A percentile compares a stretch with the other conserved stretches of the same genome.
These are phyloP conservation scores for Aratinga solstitialis DNA, from an alignment of 2,797 vertebrate species.

Conservation along the genomic window DNA sequence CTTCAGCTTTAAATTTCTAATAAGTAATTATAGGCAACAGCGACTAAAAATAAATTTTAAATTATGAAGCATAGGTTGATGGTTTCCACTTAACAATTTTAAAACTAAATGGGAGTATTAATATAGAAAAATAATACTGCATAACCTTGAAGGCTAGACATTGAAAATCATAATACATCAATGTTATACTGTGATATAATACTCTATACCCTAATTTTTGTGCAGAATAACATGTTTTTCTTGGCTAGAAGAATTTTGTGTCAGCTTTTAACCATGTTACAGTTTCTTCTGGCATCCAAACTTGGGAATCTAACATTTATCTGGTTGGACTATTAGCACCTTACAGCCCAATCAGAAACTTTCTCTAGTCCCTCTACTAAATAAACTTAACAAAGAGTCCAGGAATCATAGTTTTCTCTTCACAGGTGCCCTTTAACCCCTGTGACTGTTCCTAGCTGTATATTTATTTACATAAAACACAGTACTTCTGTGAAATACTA, in stretches of 20 bases:
- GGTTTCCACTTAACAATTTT: slow-evolving; percentile 3
- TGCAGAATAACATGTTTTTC: slow-evolving; percentile 40
- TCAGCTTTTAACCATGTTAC: slow-evolving; percentile 52
- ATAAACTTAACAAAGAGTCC: slow-evolving; percentile 46
- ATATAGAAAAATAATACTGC: slow-evolving; percentile 21
- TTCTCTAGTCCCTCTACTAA: slow-evolving; percentile 31
- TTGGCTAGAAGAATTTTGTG: slow-evolving; percentile 32
- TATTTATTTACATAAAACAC: slow-evolving; percentile 45
- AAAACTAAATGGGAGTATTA: slow-evolving; percentile 29
- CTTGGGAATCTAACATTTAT: slow-evolving; percentile 73
- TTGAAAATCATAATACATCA: not conserved
- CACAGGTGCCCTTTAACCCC: slow-evolving; percentile 36
- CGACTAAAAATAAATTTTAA: not conserved
- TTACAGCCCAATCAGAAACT: slow-evolving; percentile 53
- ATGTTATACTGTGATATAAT: not conserved
- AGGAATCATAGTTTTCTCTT: slow-evolving; percentile 60
- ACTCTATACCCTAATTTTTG: not conserved
- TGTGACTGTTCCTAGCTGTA: slow-evolving; percentile 24
- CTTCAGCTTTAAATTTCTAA: not conserved
- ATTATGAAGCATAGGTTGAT: slow-evolving; percentile 7
- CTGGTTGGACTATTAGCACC: slow-evolving; percentile 67
- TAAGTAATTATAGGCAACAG: not conserved
- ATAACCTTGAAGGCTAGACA: not conserved
- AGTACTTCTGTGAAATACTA: slow-evolving; percentile 27
- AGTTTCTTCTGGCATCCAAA: slow-evolving; percentile 66